These are phyloP conservation scores for Agriopis marginaria DNA, from an alignment of 2,888 invertebrate species.

Conservation along the genomic window DNA sequence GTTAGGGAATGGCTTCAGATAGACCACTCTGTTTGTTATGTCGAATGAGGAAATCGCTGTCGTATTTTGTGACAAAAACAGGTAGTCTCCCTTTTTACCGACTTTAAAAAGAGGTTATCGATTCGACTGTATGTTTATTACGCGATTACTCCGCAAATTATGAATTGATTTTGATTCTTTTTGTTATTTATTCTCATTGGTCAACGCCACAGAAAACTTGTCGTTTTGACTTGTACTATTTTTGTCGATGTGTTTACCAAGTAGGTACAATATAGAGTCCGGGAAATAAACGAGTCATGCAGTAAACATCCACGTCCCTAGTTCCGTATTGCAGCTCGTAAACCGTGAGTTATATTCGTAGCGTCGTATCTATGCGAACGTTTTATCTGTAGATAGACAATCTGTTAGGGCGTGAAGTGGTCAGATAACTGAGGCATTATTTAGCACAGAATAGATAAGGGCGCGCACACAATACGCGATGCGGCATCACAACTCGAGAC, in stretches of 20 bases:
- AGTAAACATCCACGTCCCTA: background rate
- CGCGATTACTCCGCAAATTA: no score
- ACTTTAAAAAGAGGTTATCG: no score
- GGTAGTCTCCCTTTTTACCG: background rate
- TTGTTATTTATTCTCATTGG: no score
- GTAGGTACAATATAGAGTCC: background rate
- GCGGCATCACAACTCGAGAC: no score
- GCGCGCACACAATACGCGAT: no score
- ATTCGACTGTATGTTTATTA: no score
- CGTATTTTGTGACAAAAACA: background rate
- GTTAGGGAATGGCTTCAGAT: no score
- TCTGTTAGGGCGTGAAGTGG: constrained; percentile 1
- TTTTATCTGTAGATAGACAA: constrained; percentile 4
- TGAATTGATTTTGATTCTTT: no score
- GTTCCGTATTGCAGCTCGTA: background rate
- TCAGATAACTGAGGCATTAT: background rate
- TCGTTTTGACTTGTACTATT: no score
- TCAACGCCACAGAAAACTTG: no score
- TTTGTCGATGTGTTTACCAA: background rate
- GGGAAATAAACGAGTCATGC: background rate
- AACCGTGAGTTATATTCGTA: background rate
- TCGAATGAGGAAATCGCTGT: background rate
- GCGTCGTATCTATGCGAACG: background rate
- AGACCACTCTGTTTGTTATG: no score
- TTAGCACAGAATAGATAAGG: no score